Evolutionary conservation across 2,113 vertebrate genomes (phyloP).

Genomic region (Fregetta grallaria): DNA sequence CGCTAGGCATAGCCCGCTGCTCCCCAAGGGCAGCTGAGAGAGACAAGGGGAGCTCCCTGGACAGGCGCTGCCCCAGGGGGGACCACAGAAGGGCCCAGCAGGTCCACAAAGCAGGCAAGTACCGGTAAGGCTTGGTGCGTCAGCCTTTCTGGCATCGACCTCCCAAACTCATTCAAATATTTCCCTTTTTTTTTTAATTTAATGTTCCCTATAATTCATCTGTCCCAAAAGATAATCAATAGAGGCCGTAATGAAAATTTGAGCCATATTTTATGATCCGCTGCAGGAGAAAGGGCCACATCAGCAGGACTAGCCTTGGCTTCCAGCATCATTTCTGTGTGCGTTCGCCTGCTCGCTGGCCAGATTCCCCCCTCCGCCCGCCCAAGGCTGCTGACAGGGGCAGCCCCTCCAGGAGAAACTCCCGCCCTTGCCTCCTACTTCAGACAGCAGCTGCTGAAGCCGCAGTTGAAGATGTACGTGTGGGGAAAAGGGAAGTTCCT

Average conservation of each 20-base stretch:
- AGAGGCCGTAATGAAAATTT: constrained; percentile 99
- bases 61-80: neutral
- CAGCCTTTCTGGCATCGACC: constrained; percentile 87
- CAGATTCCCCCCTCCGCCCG: neutral
- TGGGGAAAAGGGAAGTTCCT: neutral
- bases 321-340: constrained; percentile 59
- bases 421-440: neutral
- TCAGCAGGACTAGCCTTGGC: constrained; percentile 91
- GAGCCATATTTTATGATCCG: constrained; percentile 98
- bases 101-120: constrained; percentile 18
- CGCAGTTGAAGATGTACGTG: rapidly evolving
- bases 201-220: constrained; percentile 99
- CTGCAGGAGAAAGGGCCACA: constrained; percentile 89
- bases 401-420: neutral
- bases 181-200: constrained; percentile 95
- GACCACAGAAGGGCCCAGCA: neutral
- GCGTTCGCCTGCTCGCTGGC: neutral
- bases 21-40: neutral
- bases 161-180: constrained; percentile 98
- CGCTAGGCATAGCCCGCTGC: neutral
- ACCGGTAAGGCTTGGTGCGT: constrained; percentile 71
- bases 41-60: neutral
- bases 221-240: constrained; percentile 99
- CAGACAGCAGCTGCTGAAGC: neutral
- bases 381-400: neutral